Percentiles rank a stretch among this genome's conserved stretches.
Conservation (phyloP, 2,113 vertebrate genomes). For the Hiodon alosoides region DNA sequence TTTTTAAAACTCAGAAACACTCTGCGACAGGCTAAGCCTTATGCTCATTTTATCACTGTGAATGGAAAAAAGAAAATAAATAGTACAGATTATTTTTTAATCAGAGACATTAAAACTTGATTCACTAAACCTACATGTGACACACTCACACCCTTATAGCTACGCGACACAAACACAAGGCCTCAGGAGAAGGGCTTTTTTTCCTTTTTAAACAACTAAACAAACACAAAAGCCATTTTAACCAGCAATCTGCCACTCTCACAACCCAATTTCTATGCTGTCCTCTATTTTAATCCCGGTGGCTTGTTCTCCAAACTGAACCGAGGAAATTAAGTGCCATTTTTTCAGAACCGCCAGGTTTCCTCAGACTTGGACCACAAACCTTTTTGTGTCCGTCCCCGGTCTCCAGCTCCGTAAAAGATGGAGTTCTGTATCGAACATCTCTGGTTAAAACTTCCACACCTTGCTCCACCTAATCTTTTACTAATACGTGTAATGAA, state of each 20-base stretch:
- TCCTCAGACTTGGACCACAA: conserved; percentile 31
- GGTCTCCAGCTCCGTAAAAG: background rate
- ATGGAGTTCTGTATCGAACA: conserved; percentile 19
- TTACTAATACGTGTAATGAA: too few relatives aligned
- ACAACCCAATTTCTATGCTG: conserved; percentile 19
- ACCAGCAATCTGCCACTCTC: conserved; percentile 40
- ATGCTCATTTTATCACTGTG: background rate
- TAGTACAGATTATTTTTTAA: background rate
- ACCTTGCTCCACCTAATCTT: too few relatives aligned
- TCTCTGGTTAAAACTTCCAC: background rate
- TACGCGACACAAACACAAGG: conserved; percentile 24
- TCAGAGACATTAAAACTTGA: conserved; percentile 34
- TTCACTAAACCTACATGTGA: conserved; percentile 20
- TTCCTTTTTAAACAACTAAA: conserved; percentile 34
- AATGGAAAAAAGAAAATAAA: conserved; percentile 9
- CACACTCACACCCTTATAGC: conserved; percentile 38
- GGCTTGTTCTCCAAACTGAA: background rate
- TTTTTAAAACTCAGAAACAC: conserved; percentile 1
- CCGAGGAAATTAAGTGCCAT: conserved; percentile 8
- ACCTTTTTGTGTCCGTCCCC: background rate
- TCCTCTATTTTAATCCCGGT: conserved; percentile 1
- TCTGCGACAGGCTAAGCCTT: conserved; percentile 3
- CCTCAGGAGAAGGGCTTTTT: conserved; percentile 13
- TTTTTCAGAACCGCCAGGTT: conserved; percentile 29
- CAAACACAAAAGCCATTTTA: conserved; percentile 29